Conservation (phyloP, 2,888 invertebrate genomes). For the Coenonympha glycerion region DNA sequence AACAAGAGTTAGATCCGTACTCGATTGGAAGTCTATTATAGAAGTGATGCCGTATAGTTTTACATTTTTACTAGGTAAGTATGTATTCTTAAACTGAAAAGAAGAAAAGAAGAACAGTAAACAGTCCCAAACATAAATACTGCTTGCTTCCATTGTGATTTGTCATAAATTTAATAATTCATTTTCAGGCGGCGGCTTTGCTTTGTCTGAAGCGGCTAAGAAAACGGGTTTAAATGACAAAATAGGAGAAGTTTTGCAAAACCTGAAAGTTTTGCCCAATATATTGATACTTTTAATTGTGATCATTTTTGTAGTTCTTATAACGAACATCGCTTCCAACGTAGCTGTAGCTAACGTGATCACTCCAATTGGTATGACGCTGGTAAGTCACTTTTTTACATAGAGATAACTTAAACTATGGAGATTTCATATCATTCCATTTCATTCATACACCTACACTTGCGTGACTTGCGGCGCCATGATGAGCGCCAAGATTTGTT, state of each 20-base stretch:
- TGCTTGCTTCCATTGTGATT: too few species aligned
- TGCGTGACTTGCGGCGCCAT: too few species aligned
- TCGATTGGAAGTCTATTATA: conserved; percentile 44
- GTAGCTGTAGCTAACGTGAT: conserved; percentile 58
- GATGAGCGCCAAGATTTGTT: too few species aligned
- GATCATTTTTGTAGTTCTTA: conserved; percentile 40
- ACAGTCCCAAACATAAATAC: too few species aligned
- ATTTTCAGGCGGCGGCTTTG: conserved; percentile 51
- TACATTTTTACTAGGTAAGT: conserved; percentile 53
- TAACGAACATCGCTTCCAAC: conserved; percentile 64
- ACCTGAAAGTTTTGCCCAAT: conserved; percentile 37
- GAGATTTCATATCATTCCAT: not conserved
- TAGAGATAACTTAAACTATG: too few species aligned
- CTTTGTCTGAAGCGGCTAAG: conserved; percentile 46
- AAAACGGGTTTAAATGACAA: conserved; percentile 45
- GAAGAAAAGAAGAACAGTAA: too few species aligned
- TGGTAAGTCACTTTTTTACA: conserved; percentile 48
- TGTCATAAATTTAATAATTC: not conserved
- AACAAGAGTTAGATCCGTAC: conserved; percentile 35
- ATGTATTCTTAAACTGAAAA: too few species aligned
- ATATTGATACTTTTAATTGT: conserved; percentile 38
- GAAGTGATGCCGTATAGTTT: conserved; percentile 49
- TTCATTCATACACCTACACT: not conserved
- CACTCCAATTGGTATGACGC: conserved; percentile 52
- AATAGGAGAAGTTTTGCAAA: conserved; percentile 41